Evolutionary conservation across 2,888 invertebrate species (phyloP).

Genomic region (Standfussiana lucernea): DNA sequence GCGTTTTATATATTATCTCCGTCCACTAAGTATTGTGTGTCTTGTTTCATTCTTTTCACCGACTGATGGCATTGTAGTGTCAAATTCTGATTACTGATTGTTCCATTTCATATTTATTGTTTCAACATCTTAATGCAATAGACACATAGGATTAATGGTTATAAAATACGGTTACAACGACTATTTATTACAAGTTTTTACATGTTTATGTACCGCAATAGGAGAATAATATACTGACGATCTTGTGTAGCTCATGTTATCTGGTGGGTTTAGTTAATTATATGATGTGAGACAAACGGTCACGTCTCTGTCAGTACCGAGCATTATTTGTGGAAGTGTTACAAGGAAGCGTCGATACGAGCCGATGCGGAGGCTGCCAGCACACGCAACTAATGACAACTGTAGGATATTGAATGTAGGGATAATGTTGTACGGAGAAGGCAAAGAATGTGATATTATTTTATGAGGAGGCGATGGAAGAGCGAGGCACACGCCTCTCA

Average conservation of each 20-base stretch:
- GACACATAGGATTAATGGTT: conserved; percentile 53
- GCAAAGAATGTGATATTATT: conserved; percentile 89
- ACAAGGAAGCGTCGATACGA: conserved; percentile 61
- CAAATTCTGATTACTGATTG: conserved; percentile 49
- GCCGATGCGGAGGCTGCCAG: conserved; percentile 69
- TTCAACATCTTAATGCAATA: conserved; percentile 59
- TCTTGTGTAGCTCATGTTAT: conserved; percentile 53
- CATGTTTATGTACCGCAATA: conserved; percentile 59
- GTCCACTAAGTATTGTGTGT: conserved; percentile 84
- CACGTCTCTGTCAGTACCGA: conserved; percentile 47
- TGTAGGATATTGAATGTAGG: conserved; percentile 68
- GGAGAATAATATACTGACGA: conserved; percentile 54
- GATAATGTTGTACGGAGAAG: conserved; percentile 75
- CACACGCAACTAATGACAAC: conserved; percentile 53
- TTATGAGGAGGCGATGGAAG: conserved; percentile 80
- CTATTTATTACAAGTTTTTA: conserved; percentile 64
- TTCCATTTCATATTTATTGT: conserved; percentile 55
- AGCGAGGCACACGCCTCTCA: conserved; percentile 75
- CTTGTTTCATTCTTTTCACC: conserved; percentile 74
- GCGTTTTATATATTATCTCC: conserved; percentile 83
- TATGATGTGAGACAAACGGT: conserved; percentile 43
- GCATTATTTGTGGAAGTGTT: conserved; percentile 58
- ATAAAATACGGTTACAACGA: conserved; percentile 61
- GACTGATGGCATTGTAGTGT: conserved; percentile 69
- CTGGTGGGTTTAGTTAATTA: conserved; percentile 60